Evolutionary conservation across 2,888 invertebrate species (phyloP).

Genomic region (Caenorhabditis japonica): DNA sequence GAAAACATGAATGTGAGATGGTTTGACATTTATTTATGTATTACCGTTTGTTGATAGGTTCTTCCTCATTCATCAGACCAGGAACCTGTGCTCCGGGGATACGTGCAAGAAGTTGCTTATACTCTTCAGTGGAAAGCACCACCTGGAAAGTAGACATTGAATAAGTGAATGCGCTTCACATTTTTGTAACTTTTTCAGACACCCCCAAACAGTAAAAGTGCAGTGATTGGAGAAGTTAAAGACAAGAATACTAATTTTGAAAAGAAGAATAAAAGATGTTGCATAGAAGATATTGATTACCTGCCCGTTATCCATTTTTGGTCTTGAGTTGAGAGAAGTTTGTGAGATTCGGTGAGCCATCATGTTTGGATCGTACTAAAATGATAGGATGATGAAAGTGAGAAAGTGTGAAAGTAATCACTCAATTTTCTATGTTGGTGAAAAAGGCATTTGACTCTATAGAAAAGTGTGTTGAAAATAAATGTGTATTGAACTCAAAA

Average conservation of each 20-base stretch:
- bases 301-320: conserved; percentile 54
- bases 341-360: conserved; percentile 56
- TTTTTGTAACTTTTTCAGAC: not conserved
- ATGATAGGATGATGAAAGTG: conserved; percentile 34
- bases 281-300: conserved; percentile 39
- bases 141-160: conserved; percentile 43
- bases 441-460: not conserved
- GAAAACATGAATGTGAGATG: not conserved
- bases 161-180: not conserved
- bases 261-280: conserved; percentile 5
- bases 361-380: conserved; percentile 67
- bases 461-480: not conserved
- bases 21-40: not conserved
- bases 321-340: conserved; percentile 25
- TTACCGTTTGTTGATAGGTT: conserved; percentile 55
- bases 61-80: conserved; percentile 45
- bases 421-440: conserved; percentile 15
- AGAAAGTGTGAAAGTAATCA: conserved; percentile 4
- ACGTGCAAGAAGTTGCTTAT: conserved; percentile 53
- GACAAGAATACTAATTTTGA: conserved; percentile 15
- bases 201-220: conserved; percentile 15
- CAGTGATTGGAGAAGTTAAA: conserved; percentile 21
- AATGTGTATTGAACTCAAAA: conserved; percentile 2
- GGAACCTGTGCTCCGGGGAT: conserved; percentile 43
- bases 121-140: conserved; percentile 63